Evolutionary conservation across 1,140 invertebrate genomes (phyloP), one percentile per base, ranked within the genome.

Genomic region (Melitaea cinxia): DNA sequence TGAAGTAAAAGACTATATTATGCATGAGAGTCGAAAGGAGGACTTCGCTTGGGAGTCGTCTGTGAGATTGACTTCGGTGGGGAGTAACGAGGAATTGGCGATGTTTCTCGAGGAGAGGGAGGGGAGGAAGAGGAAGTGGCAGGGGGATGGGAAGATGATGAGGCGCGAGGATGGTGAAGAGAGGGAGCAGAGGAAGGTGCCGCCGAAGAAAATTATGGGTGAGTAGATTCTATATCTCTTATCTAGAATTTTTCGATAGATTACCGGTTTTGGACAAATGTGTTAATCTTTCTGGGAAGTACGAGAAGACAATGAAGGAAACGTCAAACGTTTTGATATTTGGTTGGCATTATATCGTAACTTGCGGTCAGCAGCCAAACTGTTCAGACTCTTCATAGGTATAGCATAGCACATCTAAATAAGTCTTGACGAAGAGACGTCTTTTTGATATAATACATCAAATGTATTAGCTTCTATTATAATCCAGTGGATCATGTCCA

Each of bases 141-240:
- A 80, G 67, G 82, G 74, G 54, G 80, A 74, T 7, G 78, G 79
- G 65, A 86, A 82, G 78, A 82, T 78, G 78, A 81, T 82, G 78
- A 53, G 84, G 52, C 61, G 83, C 54, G 82, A 84, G 17, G 85
- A 86, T 1, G 70, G 57, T 1, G 82, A 88, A 19, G 85, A 89
- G 37, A 87, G 75, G 66, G 82, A 87, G 60, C 81, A 82, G 70
- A 80, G 84, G 71, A 88, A 83, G 65, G 59, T 85, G 71, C 85
- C 85, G 50, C 87, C 85, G 1, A 89, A 89, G 75, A 89, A 89
- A 59, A 64, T 85, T 74, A 85, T 89, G 79, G 85, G 87, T 89
- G 59, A 83, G 83, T 82, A 23, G 7, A 19, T 42, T 52, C 62
- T 21, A 30, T 23, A 33, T 45, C 37, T 30, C 1, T 15, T 24